Evolutionary conservation across 1,140 invertebrate species (phyloP), one percentile per base, ranked within the genome.

Genomic region (Schmidtea mediterranea): DNA sequence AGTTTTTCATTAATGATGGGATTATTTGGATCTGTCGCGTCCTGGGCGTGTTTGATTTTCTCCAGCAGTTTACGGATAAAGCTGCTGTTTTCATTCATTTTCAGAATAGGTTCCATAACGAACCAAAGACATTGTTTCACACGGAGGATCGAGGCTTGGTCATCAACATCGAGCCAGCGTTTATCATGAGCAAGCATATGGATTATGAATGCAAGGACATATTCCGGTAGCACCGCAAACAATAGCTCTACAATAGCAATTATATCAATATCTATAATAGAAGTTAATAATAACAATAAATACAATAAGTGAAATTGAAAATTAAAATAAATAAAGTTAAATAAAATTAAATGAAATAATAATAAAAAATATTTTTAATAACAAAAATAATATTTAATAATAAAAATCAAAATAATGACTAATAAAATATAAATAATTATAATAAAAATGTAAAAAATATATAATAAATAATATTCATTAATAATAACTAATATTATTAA

Each of bases 61-160:
- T 92, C 82, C 43, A 94, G 74, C 15, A 92, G 73, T 77, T 72
- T 58, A 39, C 86, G 83, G 60, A 89, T 90, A 68, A 92, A 92
- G 58, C 80, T 87, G 63, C 87, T 90, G 56, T 78, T 79, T 56
- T 92, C 84, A 56, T 81, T 86, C 61, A 82, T 82, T 0, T 74
- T 76, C 51, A 90, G 82, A 1, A 92, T 69, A 5, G 84, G 82
- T 62, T 94, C 87, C 53, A 94, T 65, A 41, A 92, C 75, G 58
- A 89, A 87, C 76, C 80, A 84, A 9, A 94, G 66, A 64, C 84
- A 90, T 56, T 1, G 13, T 37, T 13, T 18, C 16, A 10, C 23
- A 21, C 13, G 48, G 24, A 10, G 12, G 12, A 15, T 16, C 10
- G 39, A 37, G 5, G 16, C 18, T 9, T 43, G 15, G 6, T 18